Percentiles rank a stretch among this genome's conserved stretches.
phyloP scores from a whole-genome alignment of 2,888 invertebrate species.

The Philopedon plagiatum region DNA sequence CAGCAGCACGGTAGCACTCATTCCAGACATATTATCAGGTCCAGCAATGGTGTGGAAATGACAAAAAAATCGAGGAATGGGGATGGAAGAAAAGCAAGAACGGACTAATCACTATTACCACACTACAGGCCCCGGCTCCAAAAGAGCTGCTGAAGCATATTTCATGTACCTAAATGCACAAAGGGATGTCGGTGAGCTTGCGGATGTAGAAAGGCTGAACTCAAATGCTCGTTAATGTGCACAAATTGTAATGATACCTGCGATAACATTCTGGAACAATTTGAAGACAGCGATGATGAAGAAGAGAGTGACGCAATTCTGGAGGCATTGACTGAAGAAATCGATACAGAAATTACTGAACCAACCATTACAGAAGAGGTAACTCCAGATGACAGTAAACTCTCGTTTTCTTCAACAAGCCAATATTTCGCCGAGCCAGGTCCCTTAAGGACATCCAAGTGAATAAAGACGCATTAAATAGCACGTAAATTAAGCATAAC shows the following conservation, averaged over 20 bases:
- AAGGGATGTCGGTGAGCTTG: constrained; percentile 24
- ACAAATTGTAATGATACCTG: constrained; percentile 51
- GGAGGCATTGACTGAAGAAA: too few relatives aligned
- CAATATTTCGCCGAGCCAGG: too few relatives aligned
- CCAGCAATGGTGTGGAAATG: constrained; percentile 3
- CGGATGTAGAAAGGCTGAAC: constrained; percentile 45
- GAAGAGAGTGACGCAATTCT: too few relatives aligned
- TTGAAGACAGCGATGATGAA: too few relatives aligned
- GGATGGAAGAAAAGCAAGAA: constrained; percentile 10
- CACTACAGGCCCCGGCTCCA: constrained; percentile 13
- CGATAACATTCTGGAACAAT: constrained; percentile 35
- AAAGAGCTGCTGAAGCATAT: constrained; percentile 20
- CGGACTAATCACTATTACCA: constrained; percentile 16
- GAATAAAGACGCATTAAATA: too few relatives aligned
- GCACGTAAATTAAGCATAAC: too few relatives aligned
- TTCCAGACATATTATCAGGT: constrained; percentile 48
- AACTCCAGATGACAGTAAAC: too few relatives aligned
- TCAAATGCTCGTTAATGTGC: constrained; percentile 39
- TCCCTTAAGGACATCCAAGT: too few relatives aligned
- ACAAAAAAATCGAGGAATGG: constrained; percentile 20
- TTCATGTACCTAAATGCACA: constrained; percentile 22
- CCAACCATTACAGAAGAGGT: too few relatives aligned
- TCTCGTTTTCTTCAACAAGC: too few relatives aligned
- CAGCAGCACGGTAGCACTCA: constrained; percentile 52
- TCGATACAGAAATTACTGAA: too few relatives aligned